Evolutionary conservation across 37 sponge, comb jelly and placozoan species (phyloP), one percentile per base, ranked within the genome.

Genomic region (Mnemiopsis leidyi): DNA sequence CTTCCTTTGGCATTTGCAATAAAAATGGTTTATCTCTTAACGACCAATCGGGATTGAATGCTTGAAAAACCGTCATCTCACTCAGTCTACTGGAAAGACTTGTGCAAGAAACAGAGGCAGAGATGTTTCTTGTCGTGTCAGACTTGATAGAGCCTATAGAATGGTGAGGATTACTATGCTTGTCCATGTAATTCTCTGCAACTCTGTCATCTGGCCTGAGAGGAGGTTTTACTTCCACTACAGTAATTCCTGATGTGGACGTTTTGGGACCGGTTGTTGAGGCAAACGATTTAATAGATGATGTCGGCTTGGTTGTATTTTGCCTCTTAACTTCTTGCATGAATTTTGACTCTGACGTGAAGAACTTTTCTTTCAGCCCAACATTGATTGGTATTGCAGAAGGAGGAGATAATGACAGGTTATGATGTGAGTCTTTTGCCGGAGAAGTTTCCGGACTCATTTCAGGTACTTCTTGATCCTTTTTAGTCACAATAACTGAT

Each of bases 201-300:
- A 26, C 36, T 16, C 20, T 31, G 1, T 32, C 79, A 34, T 77
- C 36, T 32, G 32, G 35, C 18, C 33, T 28, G 5, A 2, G n/a
- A 1, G 39, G 90, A 40, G 33, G 24, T 39, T 40, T 85, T 0
- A 85, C 61, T 39, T 85, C 90, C 7, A 85, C 90, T 1, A 85
- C 90, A 39, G 90, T 85, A 3, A 85, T 85, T 38, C 90, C 90
- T 25, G 90, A 85, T 23, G 90, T 85, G 5, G 90, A 85, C 1
- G 90, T 85, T 40, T 85, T 85, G 16, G 90, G 36, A 25, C 0
- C 61, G 13, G 90, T 85, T 18, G 39, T 85, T 1, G 90, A 85
- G 3, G 90, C 90, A 38, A 85, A 18, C 23, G 90, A 85, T 33
- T 40, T 38, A 39, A 85, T 40, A 32, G 90, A 85, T 3, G 90